phyloP scores from a whole-genome alignment of 2,797 vertebrate genomes.

The Phalanger gymnotis region DNA sequence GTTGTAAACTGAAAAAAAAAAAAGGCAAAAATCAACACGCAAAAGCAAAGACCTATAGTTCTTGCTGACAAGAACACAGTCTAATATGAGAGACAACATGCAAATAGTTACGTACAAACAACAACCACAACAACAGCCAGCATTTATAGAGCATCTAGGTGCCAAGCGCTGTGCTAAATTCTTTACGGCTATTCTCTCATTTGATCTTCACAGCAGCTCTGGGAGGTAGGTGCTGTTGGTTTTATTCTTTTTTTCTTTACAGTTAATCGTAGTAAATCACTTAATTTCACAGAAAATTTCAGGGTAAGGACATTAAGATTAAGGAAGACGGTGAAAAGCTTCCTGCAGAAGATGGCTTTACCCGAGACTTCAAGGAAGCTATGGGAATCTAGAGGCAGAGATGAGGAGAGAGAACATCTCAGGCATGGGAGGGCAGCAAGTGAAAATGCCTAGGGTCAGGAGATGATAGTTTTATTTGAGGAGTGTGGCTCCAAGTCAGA shows the following conservation, averaged over 20 bases:
- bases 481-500: not conserved
- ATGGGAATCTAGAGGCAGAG: not conserved
- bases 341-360: not conserved
- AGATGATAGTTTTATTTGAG: not conserved
- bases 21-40: not conserved
- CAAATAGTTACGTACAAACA: not conserved
- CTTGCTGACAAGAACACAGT: not conserved
- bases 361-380: not conserved
- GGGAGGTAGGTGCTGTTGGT: not conserved
- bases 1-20: too few relatives aligned
- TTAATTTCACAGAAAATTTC: not conserved
- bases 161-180: not conserved
- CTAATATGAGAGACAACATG: not conserved
- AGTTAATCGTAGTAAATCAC: not conserved
- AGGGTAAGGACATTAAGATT: not conserved
- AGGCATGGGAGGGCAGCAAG: not conserved
- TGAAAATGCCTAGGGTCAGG: not conserved
- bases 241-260: not conserved
- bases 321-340: not conserved
- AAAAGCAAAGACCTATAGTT: not conserved
- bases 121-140: not conserved
- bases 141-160: not conserved
- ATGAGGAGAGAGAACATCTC: not conserved
- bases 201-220: not conserved
- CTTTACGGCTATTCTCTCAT: not conserved